Evolutionary conservation across 2,113 vertebrate genomes (phyloP).

Genomic region (Acrocephalus kingi): DNA sequence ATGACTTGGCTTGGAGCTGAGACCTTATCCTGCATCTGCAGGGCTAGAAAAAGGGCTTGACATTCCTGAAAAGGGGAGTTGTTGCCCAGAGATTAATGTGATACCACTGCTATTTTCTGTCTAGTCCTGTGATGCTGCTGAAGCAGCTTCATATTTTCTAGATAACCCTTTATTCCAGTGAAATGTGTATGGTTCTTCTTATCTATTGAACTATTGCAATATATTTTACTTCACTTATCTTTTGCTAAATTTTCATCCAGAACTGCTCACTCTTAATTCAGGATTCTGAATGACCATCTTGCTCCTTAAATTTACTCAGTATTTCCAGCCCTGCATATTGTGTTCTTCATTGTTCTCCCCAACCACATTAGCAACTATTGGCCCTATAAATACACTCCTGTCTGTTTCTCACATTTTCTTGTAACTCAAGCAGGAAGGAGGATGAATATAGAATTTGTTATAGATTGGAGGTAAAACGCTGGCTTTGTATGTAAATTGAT

Average conservation of each 20-base stretch:
- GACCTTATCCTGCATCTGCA: not conserved
- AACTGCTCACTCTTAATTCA: not conserved
- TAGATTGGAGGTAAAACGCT: not conserved
- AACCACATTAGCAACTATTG: not conserved
- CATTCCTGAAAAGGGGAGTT: not conserved
- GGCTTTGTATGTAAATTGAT: not conserved
- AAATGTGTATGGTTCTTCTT: accelerated
- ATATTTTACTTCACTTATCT: not conserved
- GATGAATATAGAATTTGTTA: not conserved
- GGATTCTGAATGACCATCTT: not conserved
- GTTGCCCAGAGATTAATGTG: accelerated
- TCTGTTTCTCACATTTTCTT: not conserved
- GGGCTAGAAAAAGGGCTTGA: not conserved
- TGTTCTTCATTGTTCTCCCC: not conserved
- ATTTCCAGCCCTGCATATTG: not conserved
- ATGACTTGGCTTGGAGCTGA: not conserved
- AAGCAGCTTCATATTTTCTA: not conserved
- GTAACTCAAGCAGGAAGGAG: not conserved
- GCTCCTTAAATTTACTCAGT: not conserved
- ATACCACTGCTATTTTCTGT: not conserved
- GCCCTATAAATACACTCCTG: not conserved
- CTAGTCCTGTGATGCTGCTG: not conserved
- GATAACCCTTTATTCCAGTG: not conserved
- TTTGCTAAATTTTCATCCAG: not conserved
- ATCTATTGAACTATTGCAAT: not conserved